Percentiles rank a stretch among this genome's conserved stretches.
phyloP scores from a whole-genome alignment of 2,113 vertebrate genomes.

The Thryonomys swinderianus region DNA sequence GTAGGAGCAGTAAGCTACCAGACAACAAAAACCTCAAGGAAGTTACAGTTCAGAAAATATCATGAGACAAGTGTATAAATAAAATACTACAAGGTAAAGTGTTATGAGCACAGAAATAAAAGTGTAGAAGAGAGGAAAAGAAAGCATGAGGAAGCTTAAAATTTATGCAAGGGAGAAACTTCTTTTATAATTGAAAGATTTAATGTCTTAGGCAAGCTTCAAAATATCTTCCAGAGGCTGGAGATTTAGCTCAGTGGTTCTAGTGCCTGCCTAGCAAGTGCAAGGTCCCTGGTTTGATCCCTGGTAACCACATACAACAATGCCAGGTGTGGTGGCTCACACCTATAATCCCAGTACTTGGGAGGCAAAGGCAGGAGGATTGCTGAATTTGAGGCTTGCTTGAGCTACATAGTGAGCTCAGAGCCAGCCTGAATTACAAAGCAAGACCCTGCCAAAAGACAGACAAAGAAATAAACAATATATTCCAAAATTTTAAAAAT shows the following conservation, averaged over 20 bases:
- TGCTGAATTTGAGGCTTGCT: too few species aligned
- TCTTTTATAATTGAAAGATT: neutral
- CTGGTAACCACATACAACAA: too few species aligned
- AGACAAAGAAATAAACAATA: neutral
- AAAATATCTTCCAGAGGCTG: too few species aligned
- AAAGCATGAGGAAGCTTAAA: neutral
- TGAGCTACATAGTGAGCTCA: too few species aligned
- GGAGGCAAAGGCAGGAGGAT: too few species aligned
- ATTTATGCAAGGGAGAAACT: neutral
- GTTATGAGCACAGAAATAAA: neutral
- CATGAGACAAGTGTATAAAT: neutral
- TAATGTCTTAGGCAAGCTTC: neutral
- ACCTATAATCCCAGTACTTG: too few species aligned
- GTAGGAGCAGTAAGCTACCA: neutral
- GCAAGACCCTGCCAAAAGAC: too few species aligned
- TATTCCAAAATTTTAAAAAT: neutral
- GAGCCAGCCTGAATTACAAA: too few species aligned
- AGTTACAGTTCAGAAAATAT: neutral
- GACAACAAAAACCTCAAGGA: neutral
- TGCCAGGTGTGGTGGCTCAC: too few species aligned
- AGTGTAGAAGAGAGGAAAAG: neutral
- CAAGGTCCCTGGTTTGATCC: too few species aligned
- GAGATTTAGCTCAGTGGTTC: too few species aligned
- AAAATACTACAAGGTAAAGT: neutral
- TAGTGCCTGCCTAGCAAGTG: too few species aligned